phyloP scores from a whole-genome alignment of 2,797 vertebrate genomes.

The Diplodus sargus region DNA sequence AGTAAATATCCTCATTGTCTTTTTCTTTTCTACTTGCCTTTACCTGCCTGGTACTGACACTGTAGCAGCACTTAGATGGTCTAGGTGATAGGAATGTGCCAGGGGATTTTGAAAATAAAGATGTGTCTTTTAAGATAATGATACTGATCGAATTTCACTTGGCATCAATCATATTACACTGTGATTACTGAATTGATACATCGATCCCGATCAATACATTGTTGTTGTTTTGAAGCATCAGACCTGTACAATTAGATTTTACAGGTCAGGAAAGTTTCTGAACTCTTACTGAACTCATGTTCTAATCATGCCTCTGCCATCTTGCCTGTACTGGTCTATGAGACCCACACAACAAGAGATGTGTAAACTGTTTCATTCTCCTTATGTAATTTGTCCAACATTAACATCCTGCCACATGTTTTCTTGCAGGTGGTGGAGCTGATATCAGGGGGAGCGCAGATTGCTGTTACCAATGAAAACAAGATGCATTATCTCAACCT shows the following conservation, averaged over 20 bases:
- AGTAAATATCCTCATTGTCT: too few species aligned
- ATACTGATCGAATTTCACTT: too few species aligned
- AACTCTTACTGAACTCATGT: not conserved
- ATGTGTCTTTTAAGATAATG: too few species aligned
- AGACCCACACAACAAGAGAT: not conserved
- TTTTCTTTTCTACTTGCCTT: too few species aligned
- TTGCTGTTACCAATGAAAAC: constrained; percentile 96
- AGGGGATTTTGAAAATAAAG: too few species aligned
- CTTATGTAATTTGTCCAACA: not conserved
- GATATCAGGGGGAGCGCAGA: constrained; percentile 93
- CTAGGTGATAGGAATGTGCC: too few species aligned
- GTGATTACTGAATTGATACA: too few species aligned
- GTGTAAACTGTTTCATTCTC: not conserved
- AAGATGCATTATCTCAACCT: constrained; percentile 98
- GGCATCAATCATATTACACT: too few species aligned
- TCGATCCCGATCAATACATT: too few species aligned
- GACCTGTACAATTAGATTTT: not conserved
- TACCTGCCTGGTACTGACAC: too few species aligned
- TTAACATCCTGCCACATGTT: constrained; percentile 7
- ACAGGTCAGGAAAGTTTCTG: not conserved
- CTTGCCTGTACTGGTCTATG: not conserved
- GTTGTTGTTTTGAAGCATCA: too few species aligned
- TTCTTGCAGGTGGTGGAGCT: constrained; percentile 92
- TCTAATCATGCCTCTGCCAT: not conserved
- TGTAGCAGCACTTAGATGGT: too few species aligned